Percentiles rank a stretch among this genome's conserved stretches.
These are phyloP conservation scores for Asarcornis scutulata DNA, from an alignment of 2,113 vertebrate genomes.

Conservation along the genomic window DNA sequence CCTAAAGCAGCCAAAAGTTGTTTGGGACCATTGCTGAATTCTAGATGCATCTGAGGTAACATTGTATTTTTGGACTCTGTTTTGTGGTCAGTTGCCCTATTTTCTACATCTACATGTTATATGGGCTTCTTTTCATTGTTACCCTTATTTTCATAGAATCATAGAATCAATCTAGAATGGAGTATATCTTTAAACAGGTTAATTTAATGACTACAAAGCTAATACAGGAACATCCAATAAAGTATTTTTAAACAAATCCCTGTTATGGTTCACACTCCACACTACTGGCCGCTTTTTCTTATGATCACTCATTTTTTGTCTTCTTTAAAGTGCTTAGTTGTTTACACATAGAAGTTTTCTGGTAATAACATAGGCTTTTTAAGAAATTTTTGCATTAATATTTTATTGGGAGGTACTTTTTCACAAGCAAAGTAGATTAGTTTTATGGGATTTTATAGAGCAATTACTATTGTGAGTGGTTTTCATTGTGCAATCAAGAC, in stretches of 20 bases:
- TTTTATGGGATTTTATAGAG: constrained; percentile 9
- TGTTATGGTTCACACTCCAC: background rate
- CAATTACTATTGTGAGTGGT: background rate
- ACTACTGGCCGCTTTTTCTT: background rate
- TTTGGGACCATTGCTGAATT: background rate
- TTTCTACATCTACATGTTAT: background rate
- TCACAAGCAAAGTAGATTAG: background rate
- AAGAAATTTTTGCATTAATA: rapidly evolving
- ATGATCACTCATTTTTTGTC: background rate
- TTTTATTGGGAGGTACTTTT: background rate
- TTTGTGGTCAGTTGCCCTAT: background rate
- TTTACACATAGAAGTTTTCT: background rate
- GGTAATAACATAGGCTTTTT: background rate
- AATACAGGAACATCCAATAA: background rate
- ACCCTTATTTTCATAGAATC: background rate
- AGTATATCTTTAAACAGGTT: background rate
- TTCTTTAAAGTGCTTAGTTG: background rate
- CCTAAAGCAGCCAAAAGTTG: too few relatives aligned
- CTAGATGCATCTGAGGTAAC: rapidly evolving
- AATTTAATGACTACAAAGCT: background rate
- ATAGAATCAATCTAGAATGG: background rate
- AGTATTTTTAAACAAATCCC: background rate
- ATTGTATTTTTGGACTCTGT: background rate
- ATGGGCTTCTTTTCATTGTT: background rate
- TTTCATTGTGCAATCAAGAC: constrained; percentile 47